Evolutionary conservation across 2,888 invertebrate genomes (phyloP), one percentile per base, ranked within the genome.

Genomic region (Lycocerus yunnanus): DNA sequence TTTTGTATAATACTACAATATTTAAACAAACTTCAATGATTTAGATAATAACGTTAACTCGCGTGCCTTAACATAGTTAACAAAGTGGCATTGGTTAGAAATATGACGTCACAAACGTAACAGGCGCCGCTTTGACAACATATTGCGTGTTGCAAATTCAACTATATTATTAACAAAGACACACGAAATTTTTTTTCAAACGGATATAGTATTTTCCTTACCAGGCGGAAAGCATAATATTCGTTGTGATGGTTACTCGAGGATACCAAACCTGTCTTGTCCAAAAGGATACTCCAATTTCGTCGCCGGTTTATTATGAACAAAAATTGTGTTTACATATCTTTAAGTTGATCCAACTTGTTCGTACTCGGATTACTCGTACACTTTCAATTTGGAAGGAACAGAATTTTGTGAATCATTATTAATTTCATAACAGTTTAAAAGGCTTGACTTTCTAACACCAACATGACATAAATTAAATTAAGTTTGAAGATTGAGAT

Each of bases 91-190:
- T 73, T 73, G 71, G 68, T 71, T 68, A 60, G 66, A 66, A 63
- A 15, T 27, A 43, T 73, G 65, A 76, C 76, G 76, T 76, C 73
- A 71, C 68, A 71, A 68, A 73, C 71, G 76, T 70, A 73, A 71
- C 71, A 76, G 71, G 76, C 76, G 76, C 76, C 76, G 73, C 27
- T 70, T 71, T 66, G 61, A 63, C 61, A 63, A 63, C 20, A 20
- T 16, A 16, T 63, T 20, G 61, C 61, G 61, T 63, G 61, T 63
- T 18, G 61, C 18, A 63, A 63, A 63, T 43, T 43, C n/a, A 43
- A 43, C 43, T 43, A n/a, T 43, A 43, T 43, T 43, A 43, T 43
- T 43, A 43, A 43, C 43, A 43, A 43, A 43, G 43, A 43, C 43
- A 43, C n/a, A 43, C 43, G n/a, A 5, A 43, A 43, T 43, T 43